Evolutionary conservation across 2,797 vertebrate genomes (phyloP), one percentile per base, ranked within the genome.

Genomic region (Limnodromus scolopaceus): DNA sequence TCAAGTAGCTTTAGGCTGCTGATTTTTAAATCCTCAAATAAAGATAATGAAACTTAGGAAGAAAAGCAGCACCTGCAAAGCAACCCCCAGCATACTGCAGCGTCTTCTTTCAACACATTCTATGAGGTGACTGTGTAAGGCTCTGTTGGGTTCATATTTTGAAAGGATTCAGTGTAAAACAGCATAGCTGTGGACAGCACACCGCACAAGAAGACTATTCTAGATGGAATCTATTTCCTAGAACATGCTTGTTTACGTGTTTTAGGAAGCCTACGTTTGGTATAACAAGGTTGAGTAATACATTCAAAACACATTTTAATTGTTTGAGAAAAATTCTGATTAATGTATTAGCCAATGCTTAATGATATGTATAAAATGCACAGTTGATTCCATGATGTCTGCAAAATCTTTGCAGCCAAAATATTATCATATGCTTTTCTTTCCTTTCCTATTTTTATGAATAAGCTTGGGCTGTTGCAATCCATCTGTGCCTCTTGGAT

Each of bases 351-450:
- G 20, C 16, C 23, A 60, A 86, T 38, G 36, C 22, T 48, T 76
- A 91, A 70, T 86, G 39, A 81, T 64, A 92, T 68, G 32, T 55
- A 72, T 82, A 82, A 90, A 38, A 89, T 79, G 38, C 32, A 68
- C 12, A 57, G 41, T 74, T 79, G 14, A 60, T 93, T 84, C 46
- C 38, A 38, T 28, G 32, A 89, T 78, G 65, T 15, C 4, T 69
- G 39, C n/a, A 91, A 95, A 91, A 82, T 70, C 60, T 55, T 83
- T 92, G 30, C 66, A 82, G 39, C 41, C 68, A 79, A 81, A 94
- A 89, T 75, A 81, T 51, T 76, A 30, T 48, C 41, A 32, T 49
- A 76, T 41, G 30, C 2, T 84, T 91, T 83, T 61, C 36, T 75
- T 93, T 63, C 25, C 9, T 45, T 51, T 79, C 64, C 1, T 69